Percentiles rank a stretch among this genome's conserved stretches.
These are phyloP conservation scores for Alca torda DNA, from an alignment of 2,797 vertebrate species.

Conservation along the genomic window DNA sequence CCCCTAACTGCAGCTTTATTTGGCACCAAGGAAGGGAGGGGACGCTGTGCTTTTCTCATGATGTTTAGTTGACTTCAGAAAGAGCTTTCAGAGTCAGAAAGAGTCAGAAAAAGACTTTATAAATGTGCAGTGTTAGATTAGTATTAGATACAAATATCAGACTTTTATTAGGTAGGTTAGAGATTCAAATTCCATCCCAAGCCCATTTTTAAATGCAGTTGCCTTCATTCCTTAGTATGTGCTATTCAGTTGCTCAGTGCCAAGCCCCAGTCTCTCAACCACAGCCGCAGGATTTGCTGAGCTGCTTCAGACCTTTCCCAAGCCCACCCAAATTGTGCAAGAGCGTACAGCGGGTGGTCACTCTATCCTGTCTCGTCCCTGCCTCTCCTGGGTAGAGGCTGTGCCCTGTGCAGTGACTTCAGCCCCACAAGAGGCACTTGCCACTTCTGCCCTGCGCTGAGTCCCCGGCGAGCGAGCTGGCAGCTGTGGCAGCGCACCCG, in stretches of 20 bases:
- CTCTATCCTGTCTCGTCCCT: not conserved
- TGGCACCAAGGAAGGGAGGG: not conserved
- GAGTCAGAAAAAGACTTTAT: not conserved
- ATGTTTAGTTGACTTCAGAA: not conserved
- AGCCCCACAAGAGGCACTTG: not conserved
- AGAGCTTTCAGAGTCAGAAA: not conserved
- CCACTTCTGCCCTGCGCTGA: not conserved
- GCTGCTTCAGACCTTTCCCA: not conserved
- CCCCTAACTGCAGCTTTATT: not conserved
- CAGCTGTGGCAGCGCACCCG: not conserved
- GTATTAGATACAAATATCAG: not conserved
- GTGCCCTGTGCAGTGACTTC: accelerated
- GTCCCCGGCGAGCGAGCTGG: accelerated
- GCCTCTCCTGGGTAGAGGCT: not conserved
- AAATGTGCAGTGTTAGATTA: not conserved
- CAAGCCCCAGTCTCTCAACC: not conserved
- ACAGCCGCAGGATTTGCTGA: not conserved
- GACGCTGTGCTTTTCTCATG: not conserved
- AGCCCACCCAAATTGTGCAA: not conserved
- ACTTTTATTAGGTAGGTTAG: not conserved
- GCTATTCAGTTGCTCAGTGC: not conserved
- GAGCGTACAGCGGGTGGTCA: accelerated
- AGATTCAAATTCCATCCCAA: not conserved
- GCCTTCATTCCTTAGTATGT: accelerated
- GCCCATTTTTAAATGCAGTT: not conserved